phyloP scores from a whole-genome alignment of 2,113 vertebrate species.

The Dunckerocampus dactyliophorus region DNA sequence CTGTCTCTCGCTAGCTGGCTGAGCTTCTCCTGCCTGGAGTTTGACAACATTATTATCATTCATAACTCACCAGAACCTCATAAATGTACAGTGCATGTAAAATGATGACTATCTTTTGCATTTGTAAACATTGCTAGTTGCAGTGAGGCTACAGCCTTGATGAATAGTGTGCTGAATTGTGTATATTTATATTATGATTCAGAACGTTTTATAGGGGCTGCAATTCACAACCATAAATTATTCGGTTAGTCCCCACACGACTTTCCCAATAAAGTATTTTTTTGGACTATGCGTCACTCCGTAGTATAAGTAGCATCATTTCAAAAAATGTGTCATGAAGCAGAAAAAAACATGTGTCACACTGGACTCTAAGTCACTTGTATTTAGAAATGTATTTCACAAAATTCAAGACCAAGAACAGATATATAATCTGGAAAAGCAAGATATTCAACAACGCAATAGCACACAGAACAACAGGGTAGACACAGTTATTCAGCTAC shows the following conservation, averaged over 20 bases:
- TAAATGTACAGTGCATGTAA: constrained; percentile 48
- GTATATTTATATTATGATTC: not conserved
- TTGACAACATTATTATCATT: constrained; percentile 37
- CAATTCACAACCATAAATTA: not conserved
- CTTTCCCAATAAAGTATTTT: not conserved
- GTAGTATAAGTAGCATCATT: too few relatives aligned
- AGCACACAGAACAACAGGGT: too few relatives aligned
- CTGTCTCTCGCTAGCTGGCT: constrained; percentile 19
- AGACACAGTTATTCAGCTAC: too few relatives aligned
- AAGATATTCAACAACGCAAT: too few relatives aligned
- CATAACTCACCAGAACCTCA: constrained; percentile 35
- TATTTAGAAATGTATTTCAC: too few relatives aligned
- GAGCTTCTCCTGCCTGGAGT: constrained; percentile 19
- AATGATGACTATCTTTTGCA: not conserved
- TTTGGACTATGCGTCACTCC: too few relatives aligned
- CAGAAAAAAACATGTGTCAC: too few relatives aligned
- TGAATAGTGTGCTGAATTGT: constrained; percentile 1
- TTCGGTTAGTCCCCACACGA: not conserved
- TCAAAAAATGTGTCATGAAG: too few relatives aligned
- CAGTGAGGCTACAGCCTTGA: not conserved
- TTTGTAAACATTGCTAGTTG: constrained; percentile 1
- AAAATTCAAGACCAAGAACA: too few relatives aligned
- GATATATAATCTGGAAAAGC: too few relatives aligned
- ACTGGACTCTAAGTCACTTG: too few relatives aligned
- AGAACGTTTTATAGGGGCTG: not conserved